Evolutionary conservation across 2,888 invertebrate genomes (phyloP).

Genomic region (Galerucella pusilla): DNA sequence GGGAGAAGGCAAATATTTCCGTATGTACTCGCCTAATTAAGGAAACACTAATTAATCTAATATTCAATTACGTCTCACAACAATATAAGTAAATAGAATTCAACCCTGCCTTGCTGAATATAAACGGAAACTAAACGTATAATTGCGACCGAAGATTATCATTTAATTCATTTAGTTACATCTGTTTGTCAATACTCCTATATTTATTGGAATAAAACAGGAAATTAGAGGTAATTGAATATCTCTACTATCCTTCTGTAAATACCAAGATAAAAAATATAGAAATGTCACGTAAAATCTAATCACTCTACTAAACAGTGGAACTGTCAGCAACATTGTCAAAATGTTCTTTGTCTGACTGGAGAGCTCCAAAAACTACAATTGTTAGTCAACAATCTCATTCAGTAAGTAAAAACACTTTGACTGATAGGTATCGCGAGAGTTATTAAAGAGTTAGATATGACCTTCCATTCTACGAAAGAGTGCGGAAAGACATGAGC

Average conservation of each 20-base stretch:
- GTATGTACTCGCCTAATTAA: constrained; percentile 58
- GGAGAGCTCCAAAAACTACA: too few species aligned
- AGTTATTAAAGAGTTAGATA: too few species aligned
- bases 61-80: constrained; percentile 55
- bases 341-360: too few species aligned
- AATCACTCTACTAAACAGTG: too few species aligned
- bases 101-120: not conserved
- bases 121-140: constrained; percentile 15
- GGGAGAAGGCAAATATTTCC: constrained; percentile 57
- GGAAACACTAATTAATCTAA: constrained; percentile 58
- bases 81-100: constrained; percentile 45
- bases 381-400: too few species aligned
- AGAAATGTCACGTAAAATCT: too few species aligned
- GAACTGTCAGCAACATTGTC: too few species aligned
- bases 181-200: not conserved
- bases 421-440: too few species aligned
- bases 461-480: too few species aligned
- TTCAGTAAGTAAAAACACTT: too few species aligned
- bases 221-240: not conserved
- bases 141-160: constrained; percentile 6
- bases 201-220: not conserved
- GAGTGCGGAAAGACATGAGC: too few species aligned
- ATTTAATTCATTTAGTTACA: constrained; percentile 3
- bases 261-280: not conserved
- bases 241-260: not conserved